Evolutionary conservation across 2,113 vertebrate genomes (phyloP).

Genomic region (Ophiodon elongatus): DNA sequence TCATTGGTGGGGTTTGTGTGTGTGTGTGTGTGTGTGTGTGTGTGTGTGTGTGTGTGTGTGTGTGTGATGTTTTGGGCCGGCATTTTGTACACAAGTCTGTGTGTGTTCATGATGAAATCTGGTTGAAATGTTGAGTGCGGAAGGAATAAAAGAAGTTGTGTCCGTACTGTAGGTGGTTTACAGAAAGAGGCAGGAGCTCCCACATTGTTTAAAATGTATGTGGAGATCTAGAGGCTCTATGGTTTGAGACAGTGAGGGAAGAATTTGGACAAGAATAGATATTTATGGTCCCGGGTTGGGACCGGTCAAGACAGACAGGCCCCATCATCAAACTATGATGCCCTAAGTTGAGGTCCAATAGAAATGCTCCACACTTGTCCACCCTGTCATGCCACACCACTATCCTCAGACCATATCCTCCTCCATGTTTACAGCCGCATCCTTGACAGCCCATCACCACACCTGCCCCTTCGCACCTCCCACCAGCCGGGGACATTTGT

Average conservation of each 20-base stretch:
- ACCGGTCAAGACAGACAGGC: neutral
- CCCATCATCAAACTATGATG: slow-evolving; percentile 13
- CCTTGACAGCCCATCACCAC: slow-evolving; percentile 69
- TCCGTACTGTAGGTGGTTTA: slow-evolving; percentile 6
- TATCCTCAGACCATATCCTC: slow-evolving; percentile 15
- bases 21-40: slow-evolving; percentile 46
- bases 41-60: slow-evolving; percentile 20
- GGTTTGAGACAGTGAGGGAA: neutral
- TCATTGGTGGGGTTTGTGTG: slow-evolving; percentile 56
- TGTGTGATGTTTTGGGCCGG: no score
- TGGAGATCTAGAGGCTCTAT: neutral
- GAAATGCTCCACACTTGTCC: slow-evolving; percentile 14
- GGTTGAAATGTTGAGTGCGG: neutral
- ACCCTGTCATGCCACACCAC: slow-evolving; percentile 10
- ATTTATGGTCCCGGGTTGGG: neutral
- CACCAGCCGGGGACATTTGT: slow-evolving; percentile 67
- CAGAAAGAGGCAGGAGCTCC: neutral
- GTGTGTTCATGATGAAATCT: slow-evolving; percentile 5
- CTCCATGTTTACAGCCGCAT: slow-evolving; percentile 41
- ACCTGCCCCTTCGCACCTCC: slow-evolving; percentile 55
- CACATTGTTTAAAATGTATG: neutral
- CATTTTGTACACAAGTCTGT: slow-evolving; percentile 2
- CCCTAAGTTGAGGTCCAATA: neutral
- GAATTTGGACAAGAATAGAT: neutral
- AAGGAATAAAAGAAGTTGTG: slow-evolving; percentile 1